Evolutionary conservation across 1,140 invertebrate genomes (phyloP).

Genomic region (Dinoponera quadriceps): DNA sequence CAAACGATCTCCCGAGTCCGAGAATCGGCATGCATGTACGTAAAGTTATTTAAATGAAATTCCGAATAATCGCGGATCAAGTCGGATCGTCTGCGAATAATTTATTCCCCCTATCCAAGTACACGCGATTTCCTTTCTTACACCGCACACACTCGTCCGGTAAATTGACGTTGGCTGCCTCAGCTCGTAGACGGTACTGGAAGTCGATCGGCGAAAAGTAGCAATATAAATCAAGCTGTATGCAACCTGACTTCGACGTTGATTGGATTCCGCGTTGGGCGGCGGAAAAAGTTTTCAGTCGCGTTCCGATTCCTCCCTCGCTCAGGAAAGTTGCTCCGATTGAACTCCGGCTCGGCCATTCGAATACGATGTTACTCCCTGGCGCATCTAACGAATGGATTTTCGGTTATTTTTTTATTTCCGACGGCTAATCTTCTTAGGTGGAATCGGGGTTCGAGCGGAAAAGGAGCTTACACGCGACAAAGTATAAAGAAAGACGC

Average conservation of each 20-base stretch:
- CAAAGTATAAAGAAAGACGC: not conserved
- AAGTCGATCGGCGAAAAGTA: conserved; percentile 10
- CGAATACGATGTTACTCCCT: conserved; percentile 22
- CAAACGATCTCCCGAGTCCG: not conserved
- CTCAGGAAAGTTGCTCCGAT: conserved; percentile 35
- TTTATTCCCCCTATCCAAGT: not conserved
- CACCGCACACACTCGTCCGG: too few relatives aligned
- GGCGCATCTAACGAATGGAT: not conserved
- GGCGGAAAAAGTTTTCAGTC: conserved; percentile 26
- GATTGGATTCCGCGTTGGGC: conserved; percentile 6
- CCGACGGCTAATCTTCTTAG: conserved; percentile 41
- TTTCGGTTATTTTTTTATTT: conserved; percentile 47
- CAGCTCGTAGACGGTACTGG: not conserved
- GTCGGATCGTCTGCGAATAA: not conserved
- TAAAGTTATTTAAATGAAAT: too few relatives aligned
- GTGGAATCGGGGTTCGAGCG: not conserved
- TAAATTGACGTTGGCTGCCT: not conserved
- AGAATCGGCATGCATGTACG: too few relatives aligned
- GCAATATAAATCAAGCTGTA: not conserved
- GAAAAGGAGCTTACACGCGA: conserved; percentile 32
- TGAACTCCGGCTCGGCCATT: conserved; percentile 16
- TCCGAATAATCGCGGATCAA: too few relatives aligned
- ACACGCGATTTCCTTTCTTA: not conserved
- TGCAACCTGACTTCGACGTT: not conserved
- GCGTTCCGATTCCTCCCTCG: conserved; percentile 8